phyloP scores from a whole-genome alignment of 2,113 vertebrate species.

The Raphicerus campestris region DNA sequence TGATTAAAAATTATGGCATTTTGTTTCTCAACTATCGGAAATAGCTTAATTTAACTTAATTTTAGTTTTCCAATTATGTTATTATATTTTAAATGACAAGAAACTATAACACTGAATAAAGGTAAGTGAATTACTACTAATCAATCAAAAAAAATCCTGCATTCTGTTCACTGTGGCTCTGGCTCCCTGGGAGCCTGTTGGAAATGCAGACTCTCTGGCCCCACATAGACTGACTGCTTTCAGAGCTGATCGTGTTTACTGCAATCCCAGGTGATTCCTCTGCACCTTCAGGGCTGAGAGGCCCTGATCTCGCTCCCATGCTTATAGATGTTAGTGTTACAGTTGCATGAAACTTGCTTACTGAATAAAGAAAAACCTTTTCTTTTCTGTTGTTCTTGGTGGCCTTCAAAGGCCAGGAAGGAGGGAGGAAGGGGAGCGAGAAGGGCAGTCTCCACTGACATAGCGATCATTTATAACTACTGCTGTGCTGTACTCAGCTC shows the following conservation, averaged over 20 bases:
- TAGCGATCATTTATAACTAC: not conserved
- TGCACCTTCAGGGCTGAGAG: not conserved
- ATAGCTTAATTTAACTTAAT: not conserved
- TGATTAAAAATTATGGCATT: not conserved
- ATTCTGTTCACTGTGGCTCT: fast-evolving
- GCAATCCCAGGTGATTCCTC: not conserved
- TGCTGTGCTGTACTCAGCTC: no score
- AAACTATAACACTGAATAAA: not conserved
- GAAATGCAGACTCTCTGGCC: not conserved
- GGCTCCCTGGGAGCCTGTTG: not conserved
- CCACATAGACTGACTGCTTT: not conserved
- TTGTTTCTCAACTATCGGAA: not conserved
- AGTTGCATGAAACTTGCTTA: not conserved
- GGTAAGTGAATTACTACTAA: not conserved
- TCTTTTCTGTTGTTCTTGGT: not conserved
- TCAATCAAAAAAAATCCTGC: not conserved
- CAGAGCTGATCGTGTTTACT: not conserved
- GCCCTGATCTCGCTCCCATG: not conserved
- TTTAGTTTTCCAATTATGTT: not conserved
- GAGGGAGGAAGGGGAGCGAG: not conserved
- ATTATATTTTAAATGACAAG: not conserved
- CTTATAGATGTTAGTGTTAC: not conserved
- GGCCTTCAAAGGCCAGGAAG: not conserved
- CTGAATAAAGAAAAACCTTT: not conserved
- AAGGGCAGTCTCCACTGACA: not conserved